A percentile compares a stretch with the other conserved stretches of the same genome.
Evolutionary conservation across 1,140 invertebrate genomes (phyloP).

Genomic region (Trialeurodes vaporariorum): DNA sequence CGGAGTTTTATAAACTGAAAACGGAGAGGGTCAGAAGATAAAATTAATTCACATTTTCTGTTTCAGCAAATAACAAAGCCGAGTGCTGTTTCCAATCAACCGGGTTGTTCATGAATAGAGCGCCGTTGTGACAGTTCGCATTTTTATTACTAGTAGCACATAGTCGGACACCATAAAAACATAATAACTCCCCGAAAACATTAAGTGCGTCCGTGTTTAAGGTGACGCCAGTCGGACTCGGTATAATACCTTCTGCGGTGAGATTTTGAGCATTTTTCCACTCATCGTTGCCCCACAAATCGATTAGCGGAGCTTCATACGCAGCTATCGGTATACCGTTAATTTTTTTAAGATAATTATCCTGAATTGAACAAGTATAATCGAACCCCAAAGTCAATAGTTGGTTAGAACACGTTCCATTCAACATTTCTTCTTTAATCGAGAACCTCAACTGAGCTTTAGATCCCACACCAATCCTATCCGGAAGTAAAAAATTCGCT

Average conservation of each 20-base stretch:
- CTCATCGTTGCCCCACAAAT: neutral
- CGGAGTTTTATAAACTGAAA: too few species aligned
- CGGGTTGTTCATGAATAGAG: neutral
- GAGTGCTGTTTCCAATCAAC: neutral
- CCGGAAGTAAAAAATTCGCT: neutral
- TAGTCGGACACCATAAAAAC: neutral
- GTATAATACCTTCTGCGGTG: neutral
- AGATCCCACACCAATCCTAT: neutral
- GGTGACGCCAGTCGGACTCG: neutral
- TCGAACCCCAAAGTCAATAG: too few species aligned
- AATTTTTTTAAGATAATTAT: neutral
- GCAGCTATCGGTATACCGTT: neutral
- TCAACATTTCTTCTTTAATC: neutral
- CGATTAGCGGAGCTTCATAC: neutral
- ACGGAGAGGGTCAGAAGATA: too few species aligned
- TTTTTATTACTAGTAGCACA: neutral
- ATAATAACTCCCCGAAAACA: neutral
- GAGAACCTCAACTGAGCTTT: neutral
- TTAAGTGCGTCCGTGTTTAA: neutral
- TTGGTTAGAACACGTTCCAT: neutral
- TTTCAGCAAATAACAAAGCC: neutral
- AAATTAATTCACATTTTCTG: too few species aligned
- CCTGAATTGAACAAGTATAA: neutral
- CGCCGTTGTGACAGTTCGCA: neutral
- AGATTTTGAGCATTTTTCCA: neutral